Conservation (phyloP, 2,888 invertebrate species). For the Stenolophus ochropezus region DNA sequence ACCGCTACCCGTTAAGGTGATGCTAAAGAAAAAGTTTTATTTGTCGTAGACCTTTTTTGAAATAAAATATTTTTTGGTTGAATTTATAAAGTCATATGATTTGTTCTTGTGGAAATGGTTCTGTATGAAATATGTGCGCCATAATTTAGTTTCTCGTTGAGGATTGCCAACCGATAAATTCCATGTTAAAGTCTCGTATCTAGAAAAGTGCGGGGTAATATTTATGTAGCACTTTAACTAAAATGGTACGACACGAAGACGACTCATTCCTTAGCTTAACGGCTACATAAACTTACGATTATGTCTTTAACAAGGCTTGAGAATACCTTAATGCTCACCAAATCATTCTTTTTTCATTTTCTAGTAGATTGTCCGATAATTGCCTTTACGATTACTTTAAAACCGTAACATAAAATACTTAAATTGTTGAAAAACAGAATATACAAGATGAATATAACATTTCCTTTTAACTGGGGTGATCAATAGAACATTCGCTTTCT, state of each 20-base stretch:
- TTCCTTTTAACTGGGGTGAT: neutral
- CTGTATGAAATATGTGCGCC: neutral
- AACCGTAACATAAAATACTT: too few relatives aligned
- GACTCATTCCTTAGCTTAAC: conserved; percentile 23
- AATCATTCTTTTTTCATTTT: conserved; percentile 35
- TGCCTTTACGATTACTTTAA: too few relatives aligned
- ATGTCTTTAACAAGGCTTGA: conserved; percentile 21
- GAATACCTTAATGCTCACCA: conserved; percentile 1
- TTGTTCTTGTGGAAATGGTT: neutral
- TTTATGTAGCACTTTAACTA: conserved; percentile 48
- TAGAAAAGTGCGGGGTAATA: conserved; percentile 43
- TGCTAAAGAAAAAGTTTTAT: too few relatives aligned
- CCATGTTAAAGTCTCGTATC: conserved; percentile 28
- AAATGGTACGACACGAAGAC: conserved; percentile 26
- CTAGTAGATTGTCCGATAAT: conserved; percentile 23
- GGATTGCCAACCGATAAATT: conserved; percentile 38
- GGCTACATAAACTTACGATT: conserved; percentile 33
- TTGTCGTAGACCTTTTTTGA: too few relatives aligned
- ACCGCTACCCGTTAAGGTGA: too few relatives aligned
- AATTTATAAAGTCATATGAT: too few relatives aligned
- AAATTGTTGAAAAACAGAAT: too few relatives aligned
- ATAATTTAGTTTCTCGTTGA: conserved; percentile 16
- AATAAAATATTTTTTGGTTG: too few relatives aligned
- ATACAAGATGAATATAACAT: too few relatives aligned
- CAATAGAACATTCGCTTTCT: neutral